A percentile compares a stretch with the other conserved stretches of the same genome.
phyloP scores from a whole-genome alignment of 2,888 invertebrate genomes.

The Meloe dianella region DNA sequence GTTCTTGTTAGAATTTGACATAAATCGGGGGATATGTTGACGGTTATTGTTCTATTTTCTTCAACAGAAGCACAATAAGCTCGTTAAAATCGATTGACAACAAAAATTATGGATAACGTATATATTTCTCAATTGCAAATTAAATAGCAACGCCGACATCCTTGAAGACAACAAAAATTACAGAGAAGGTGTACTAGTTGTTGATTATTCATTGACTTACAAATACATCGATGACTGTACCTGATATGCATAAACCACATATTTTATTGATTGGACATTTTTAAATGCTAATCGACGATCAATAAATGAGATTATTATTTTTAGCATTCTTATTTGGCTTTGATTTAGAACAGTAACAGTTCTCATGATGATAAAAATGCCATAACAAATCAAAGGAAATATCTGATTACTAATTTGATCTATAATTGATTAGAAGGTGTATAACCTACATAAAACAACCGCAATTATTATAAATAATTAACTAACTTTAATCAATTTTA shows the following conservation, averaged over 20 bases:
- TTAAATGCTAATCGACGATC: background rate
- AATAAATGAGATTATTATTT: background rate
- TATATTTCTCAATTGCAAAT: slow-evolving; percentile 30
- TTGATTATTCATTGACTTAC: slow-evolving; percentile 12
- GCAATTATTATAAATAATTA: background rate
- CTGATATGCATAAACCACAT: background rate
- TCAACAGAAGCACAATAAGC: too few relatives aligned
- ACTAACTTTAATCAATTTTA: background rate
- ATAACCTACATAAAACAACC: slow-evolving; percentile 7
- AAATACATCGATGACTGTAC: background rate
- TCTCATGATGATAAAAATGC: background rate
- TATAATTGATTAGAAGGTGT: background rate
- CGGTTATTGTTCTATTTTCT: too few relatives aligned
- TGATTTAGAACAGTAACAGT: slow-evolving; percentile 6
- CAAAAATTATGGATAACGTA: slow-evolving; percentile 36
- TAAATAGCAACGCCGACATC: slow-evolving; percentile 34
- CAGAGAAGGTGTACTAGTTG: slow-evolving; percentile 30
- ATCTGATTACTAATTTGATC: slow-evolving; percentile 11
- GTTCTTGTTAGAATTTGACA: too few relatives aligned
- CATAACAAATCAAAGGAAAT: background rate
- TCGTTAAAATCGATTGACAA: background rate
- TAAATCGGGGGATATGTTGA: background rate
- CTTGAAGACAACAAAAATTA: slow-evolving; percentile 38
- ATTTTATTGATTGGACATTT: background rate
- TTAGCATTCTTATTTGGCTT: too few relatives aligned